Conservation (phyloP, 2,113 vertebrate genomes). For the Ariopsis seemanni region DNA sequence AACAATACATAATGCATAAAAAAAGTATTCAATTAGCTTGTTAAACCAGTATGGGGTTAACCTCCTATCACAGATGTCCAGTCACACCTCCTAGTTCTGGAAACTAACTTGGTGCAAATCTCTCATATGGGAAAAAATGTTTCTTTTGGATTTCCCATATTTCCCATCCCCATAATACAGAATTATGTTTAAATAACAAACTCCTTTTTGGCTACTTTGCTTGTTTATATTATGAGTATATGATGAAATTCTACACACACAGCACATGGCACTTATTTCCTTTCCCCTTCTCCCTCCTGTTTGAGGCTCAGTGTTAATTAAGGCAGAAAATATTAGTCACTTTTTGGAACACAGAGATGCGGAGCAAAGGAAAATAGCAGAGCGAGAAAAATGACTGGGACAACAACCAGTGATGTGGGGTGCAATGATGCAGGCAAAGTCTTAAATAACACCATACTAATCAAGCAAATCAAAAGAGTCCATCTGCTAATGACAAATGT, state of each 20-base stretch:
- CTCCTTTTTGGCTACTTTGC: slow-evolving; percentile 10
- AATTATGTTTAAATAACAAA: slow-evolving; percentile 33
- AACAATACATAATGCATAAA: not conserved
- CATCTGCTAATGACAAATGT: slow-evolving; percentile 31
- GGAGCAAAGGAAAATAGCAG: slow-evolving; percentile 60
- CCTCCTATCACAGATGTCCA: not conserved
- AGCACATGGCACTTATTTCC: slow-evolving; percentile 50
- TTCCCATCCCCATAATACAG: slow-evolving; percentile 20
- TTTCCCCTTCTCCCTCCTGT: slow-evolving; percentile 32
- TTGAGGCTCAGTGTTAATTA: slow-evolving; percentile 52
- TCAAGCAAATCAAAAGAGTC: slow-evolving; percentile 31
- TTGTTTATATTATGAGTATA: slow-evolving; percentile 7
- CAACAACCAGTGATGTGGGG: slow-evolving; percentile 36
- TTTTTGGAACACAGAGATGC: slow-evolving; percentile 56
- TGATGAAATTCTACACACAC: slow-evolving; percentile 30
- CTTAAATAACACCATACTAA: slow-evolving; percentile 35
- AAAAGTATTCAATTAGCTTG: not conserved
- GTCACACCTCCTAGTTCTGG: not conserved
- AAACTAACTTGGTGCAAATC: slow-evolving; percentile 13
- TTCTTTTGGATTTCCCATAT: slow-evolving; percentile 18
- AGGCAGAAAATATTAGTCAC: slow-evolving; percentile 72
- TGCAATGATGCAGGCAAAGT: slow-evolving; percentile 24
- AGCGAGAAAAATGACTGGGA: slow-evolving; percentile 50
- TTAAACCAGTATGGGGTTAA: not conserved
- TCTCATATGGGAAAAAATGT: slow-evolving; percentile 17